Evolutionary conservation across 1,140 invertebrate species (phyloP).

Genomic region (Dreissena rostriformis): DNA sequence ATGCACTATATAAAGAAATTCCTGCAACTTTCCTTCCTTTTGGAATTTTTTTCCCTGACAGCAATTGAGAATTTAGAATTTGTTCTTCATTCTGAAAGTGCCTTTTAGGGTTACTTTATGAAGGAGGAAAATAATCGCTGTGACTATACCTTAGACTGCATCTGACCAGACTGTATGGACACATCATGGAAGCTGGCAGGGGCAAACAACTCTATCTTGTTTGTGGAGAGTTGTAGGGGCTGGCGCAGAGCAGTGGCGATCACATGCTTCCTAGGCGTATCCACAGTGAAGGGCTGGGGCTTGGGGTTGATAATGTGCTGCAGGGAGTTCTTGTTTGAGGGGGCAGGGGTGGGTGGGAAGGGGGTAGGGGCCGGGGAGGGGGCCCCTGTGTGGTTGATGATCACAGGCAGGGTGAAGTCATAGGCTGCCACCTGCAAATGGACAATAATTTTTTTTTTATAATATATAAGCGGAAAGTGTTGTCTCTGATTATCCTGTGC

Average conservation of each 20-base stretch:
- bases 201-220: constrained; percentile 72
- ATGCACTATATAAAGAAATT: too few relatives aligned
- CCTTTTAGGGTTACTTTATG: too few relatives aligned
- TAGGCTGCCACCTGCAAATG: constrained; percentile 79
- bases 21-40: too few relatives aligned
- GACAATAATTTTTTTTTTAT: background rate
- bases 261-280: constrained; percentile 77
- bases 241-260: constrained; percentile 78
- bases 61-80: too few relatives aligned
- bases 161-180: constrained; percentile 46
- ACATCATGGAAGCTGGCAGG: constrained; percentile 70
- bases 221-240: constrained; percentile 75
- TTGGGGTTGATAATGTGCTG: constrained; percentile 79
- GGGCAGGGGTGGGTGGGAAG: constrained; percentile 73
- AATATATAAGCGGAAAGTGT: too few relatives aligned
- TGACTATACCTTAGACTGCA: constrained; percentile 48
- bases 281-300: constrained; percentile 69
- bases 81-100: too few relatives aligned
- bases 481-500: too few relatives aligned
- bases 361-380: constrained; percentile 74
- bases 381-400: constrained; percentile 75
- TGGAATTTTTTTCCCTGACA: too few relatives aligned
- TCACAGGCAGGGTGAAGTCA: constrained; percentile 79
- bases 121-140: too few relatives aligned
- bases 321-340: constrained; percentile 75